Conservation (phyloP, 1,140 invertebrate species). For the Dermatophagoides farinae region DNA sequence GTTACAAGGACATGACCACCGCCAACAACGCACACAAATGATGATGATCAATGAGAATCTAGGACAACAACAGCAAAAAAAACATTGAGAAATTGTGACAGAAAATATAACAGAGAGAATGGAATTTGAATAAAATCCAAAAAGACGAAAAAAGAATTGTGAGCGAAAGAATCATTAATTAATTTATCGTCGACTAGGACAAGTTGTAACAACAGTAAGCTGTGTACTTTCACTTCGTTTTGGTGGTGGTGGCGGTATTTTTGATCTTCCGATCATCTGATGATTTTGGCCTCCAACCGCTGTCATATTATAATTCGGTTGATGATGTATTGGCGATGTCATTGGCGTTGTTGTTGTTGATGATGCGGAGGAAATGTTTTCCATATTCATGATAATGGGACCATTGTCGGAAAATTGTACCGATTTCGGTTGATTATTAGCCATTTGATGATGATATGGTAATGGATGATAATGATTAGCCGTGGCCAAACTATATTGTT, state of each 20-base stretch:
- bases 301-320: neutral
- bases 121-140: neutral
- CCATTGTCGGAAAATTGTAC: neutral
- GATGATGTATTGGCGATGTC: neutral
- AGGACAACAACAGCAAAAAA: neutral
- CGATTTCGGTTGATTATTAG: neutral
- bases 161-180: neutral
- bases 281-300: neutral
- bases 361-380: slow-evolving; percentile 13
- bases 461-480: neutral
- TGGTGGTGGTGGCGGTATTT: slow-evolving; percentile 51
- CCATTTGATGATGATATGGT: neutral
- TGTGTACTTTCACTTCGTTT: slow-evolving; percentile 55
- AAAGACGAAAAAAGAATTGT: neutral
- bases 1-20: too few species aligned
- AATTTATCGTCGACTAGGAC: neutral
- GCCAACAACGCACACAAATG: too few species aligned
- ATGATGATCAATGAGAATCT: neutral
- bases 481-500: slow-evolving; percentile 8
- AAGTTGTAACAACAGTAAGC: slow-evolving; percentile 26
- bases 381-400: slow-evolving; percentile 36
- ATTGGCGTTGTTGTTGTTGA: slow-evolving; percentile 19
- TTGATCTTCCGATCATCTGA: too few species aligned
- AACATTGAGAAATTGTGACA: neutral
- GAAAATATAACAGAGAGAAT: neutral